Percentiles rank a stretch among this genome's conserved stretches.
These are phyloP conservation scores for Hippopotamyrus pictus DNA, from an alignment of 2,797 vertebrate genomes.

Conservation along the genomic window DNA sequence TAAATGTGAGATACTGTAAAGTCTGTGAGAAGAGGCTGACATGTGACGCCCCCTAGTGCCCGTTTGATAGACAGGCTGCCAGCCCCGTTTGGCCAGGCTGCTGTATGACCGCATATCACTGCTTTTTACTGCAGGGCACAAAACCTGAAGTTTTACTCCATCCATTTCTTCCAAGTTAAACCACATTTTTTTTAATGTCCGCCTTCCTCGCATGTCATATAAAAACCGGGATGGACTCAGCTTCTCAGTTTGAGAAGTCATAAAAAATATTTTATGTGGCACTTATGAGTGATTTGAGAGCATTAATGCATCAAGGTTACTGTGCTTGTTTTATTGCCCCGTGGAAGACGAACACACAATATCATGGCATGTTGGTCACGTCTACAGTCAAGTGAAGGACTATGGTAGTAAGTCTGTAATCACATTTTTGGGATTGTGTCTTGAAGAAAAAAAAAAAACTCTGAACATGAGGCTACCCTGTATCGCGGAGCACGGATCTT, in stretches of 20 bases:
- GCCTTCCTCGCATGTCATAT: not conserved
- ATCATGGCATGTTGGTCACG: not conserved
- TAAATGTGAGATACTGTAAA: not conserved
- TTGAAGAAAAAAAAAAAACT: not conserved
- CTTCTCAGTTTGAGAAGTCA: not conserved
- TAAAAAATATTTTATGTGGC: not conserved
- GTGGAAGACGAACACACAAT: not conserved
- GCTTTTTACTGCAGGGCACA: not conserved
- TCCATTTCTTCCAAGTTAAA: conserved; percentile 1
- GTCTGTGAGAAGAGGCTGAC: not conserved
- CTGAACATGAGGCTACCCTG: not conserved
- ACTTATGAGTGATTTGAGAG: not conserved
- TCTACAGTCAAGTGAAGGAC: not conserved
- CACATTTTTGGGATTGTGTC: not conserved
- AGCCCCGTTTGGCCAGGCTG: not conserved
- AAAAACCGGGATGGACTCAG: not conserved
- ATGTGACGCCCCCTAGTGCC: not conserved
- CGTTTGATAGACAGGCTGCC: not conserved
- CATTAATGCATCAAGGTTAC: not conserved
- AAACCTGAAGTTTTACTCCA: not conserved
- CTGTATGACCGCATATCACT: not conserved
- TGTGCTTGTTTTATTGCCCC: not conserved
- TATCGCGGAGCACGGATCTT: not conserved
- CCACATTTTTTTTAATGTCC: not conserved
- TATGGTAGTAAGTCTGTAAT: not conserved